phyloP scores from a whole-genome alignment of 2,797 vertebrate genomes.

The Meriones psammophilus region DNA sequence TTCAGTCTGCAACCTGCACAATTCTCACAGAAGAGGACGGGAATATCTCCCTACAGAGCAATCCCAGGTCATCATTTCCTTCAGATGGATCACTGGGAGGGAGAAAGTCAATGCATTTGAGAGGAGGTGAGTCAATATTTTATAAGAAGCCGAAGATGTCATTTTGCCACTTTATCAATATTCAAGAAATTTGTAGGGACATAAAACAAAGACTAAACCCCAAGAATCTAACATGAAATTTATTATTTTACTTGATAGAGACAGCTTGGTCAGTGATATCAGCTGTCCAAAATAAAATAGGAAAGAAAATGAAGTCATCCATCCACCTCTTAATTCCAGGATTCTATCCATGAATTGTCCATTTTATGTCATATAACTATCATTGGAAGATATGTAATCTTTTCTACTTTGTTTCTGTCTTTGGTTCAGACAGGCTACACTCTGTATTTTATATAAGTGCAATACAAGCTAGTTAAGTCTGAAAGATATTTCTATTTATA shows the following conservation, averaged over 20 bases:
- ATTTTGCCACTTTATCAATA: neutral
- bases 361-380: neutral
- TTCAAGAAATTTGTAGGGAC: slow-evolving; percentile 42
- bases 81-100: neutral
- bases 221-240: neutral
- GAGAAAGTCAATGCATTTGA: neutral
- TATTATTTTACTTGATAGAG: neutral
- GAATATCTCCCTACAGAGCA: neutral
- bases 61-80: neutral
- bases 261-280: neutral
- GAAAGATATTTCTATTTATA: slow-evolving; percentile 35
- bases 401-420: slow-evolving; percentile 55
- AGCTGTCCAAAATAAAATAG: neutral
- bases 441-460: slow-evolving; percentile 46
- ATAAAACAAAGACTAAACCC: slow-evolving; percentile 9
- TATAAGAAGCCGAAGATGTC: neutral
- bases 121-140: neutral
- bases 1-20: neutral
- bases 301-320: slow-evolving; percentile 13
- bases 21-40: neutral
- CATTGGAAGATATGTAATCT: neutral
- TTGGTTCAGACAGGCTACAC: neutral
- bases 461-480: neutral
- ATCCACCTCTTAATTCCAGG: slow-evolving; percentile 39
- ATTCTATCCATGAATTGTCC: slow-evolving; percentile 1